Evolutionary conservation across 2,113 vertebrate genomes (phyloP).

Genomic region (Eulacestoma nigropectus): DNA sequence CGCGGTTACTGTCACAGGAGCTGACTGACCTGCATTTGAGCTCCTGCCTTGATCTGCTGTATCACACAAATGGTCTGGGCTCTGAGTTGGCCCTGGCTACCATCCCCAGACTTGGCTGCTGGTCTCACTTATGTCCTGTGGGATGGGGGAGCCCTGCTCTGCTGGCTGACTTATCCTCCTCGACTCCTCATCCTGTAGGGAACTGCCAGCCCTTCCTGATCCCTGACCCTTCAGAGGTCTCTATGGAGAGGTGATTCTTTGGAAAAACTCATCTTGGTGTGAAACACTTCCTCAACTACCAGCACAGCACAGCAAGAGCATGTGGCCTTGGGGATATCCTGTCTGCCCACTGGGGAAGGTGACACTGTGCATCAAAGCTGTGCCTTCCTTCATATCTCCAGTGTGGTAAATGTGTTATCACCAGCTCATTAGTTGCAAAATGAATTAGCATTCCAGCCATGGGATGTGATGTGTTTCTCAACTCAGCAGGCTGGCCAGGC

Average conservation of each 20-base stretch:
- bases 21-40: background rate
- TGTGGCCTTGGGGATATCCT: background rate
- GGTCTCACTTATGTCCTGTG: background rate
- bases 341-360: background rate
- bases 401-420: background rate
- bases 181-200: fast-evolving
- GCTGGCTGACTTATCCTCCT: background rate
- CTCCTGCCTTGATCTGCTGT: background rate
- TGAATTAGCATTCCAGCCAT: background rate
- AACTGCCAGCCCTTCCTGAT: background rate
- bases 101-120: background rate
- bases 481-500: background rate
- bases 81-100: background rate
- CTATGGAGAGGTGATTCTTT: background rate
- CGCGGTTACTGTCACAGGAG: background rate
- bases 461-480: background rate
- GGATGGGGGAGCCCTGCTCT: background rate
- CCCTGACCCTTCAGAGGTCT: background rate
- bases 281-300: slow-evolving; percentile 1
- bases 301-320: background rate
- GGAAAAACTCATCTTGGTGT: background rate
- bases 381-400: background rate
- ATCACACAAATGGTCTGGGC: background rate
- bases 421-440: slow-evolving; percentile 5
- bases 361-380: background rate